A percentile compares a stretch with the other conserved stretches of the same genome.
phyloP scores from a whole-genome alignment of 2,797 vertebrate species.

The Urosaurus nigricauda region DNA sequence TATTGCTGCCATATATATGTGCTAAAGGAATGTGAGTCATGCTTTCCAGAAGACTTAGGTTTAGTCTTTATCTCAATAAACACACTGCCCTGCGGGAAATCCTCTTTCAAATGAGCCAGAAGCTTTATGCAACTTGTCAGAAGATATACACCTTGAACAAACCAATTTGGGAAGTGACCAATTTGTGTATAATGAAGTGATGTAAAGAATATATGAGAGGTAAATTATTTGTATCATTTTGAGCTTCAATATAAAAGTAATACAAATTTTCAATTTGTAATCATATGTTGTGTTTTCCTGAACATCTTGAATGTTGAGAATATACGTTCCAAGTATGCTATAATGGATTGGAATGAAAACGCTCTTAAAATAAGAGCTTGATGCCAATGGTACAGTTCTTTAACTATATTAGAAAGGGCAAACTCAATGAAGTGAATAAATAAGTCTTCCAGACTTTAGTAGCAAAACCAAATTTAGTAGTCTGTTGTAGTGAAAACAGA shows the following conservation, averaged over 20 bases:
- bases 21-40: background rate
- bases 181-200: background rate
- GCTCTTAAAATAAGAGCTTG: background rate
- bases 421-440: background rate
- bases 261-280: background rate
- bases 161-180: conserved; percentile 3
- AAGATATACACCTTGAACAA: conserved; percentile 10
- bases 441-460: background rate
- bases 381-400: background rate
- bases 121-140: conserved; percentile 25
- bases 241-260: background rate
- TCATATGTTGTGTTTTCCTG: background rate
- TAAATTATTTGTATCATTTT: background rate
- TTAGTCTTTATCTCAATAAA: conserved; percentile 24
- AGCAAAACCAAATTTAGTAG: background rate
- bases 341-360: background rate
- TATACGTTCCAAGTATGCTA: background rate
- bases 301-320: background rate
- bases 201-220: background rate
- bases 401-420: background rate
- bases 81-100: conserved; percentile 22
- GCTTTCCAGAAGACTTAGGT: conserved; percentile 17
- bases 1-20: background rate
- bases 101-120: conserved; percentile 15
- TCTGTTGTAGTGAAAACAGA: no score